phyloP scores from a whole-genome alignment of 1,140 invertebrate genomes.

The Linepithema humile region DNA sequence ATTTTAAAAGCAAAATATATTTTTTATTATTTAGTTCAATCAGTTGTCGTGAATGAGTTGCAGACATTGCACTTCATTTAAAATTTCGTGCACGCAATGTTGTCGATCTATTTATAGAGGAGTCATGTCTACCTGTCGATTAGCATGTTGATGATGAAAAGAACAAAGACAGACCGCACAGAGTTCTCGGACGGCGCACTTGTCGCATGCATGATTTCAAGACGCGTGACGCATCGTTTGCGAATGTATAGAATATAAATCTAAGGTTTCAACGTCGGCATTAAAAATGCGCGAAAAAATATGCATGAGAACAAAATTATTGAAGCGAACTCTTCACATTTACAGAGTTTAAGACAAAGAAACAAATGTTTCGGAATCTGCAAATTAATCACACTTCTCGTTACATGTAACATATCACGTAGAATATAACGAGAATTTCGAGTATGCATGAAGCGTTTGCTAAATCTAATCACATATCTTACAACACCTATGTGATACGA shows the following conservation, averaged over 20 bases:
- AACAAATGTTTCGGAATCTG: too few relatives aligned
- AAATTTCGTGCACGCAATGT: background rate
- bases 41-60: background rate
- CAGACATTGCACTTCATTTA: slow-evolving; percentile 6
- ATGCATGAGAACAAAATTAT: background rate
- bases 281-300: background rate
- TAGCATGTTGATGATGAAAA: slow-evolving; percentile 38
- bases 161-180: slow-evolving; percentile 18
- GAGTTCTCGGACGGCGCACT: background rate
- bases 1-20: too few relatives aligned
- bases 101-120: slow-evolving; percentile 32
- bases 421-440: background rate
- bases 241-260: background rate
- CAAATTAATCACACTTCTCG: background rate
- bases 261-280: background rate
- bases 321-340: background rate
- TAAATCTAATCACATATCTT: slow-evolving; percentile 15
- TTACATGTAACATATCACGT: background rate
- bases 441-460: background rate
- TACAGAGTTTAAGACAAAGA: background rate
- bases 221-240: background rate
- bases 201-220: background rate
- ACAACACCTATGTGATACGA: slow-evolving; percentile 29
- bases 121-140: slow-evolving; percentile 32
- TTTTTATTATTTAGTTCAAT: too few relatives aligned